These are phyloP conservation scores for Plagodis pulveraria DNA, from an alignment of 2,888 invertebrate genomes.

Conservation along the genomic window DNA sequence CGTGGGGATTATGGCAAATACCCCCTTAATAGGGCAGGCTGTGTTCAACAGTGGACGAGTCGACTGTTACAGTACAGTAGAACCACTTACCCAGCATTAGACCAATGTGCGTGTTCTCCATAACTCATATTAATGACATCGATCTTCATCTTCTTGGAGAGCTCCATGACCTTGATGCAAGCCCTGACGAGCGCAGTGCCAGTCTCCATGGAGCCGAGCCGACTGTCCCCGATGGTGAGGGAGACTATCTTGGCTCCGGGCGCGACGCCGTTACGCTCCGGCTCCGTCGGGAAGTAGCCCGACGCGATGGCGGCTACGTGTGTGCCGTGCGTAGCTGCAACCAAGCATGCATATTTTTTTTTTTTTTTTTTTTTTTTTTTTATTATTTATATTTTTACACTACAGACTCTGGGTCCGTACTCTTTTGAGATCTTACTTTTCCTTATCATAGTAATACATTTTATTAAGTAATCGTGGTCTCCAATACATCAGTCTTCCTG, in stretches of 20 bases:
- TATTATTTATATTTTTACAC: too few species aligned
- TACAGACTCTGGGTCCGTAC: too few species aligned
- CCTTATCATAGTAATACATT: too few species aligned
- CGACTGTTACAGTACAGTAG: too few species aligned
- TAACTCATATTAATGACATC: slow-evolving; percentile 99
- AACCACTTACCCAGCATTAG: slow-evolving; percentile 91
- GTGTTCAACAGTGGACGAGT: too few species aligned
- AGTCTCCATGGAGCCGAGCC: slow-evolving; percentile 98
- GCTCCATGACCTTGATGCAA: slow-evolving; percentile 94
- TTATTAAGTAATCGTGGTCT: too few species aligned
- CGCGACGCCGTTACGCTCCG: slow-evolving; percentile 96
- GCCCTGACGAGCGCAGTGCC: slow-evolving; percentile 96
- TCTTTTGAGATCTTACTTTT: too few species aligned
- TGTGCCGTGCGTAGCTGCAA: slow-evolving; percentile 95
- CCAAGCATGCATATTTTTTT: too few species aligned
- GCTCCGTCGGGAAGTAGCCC: slow-evolving; percentile 93
- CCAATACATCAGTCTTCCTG: too few species aligned
- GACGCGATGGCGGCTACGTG: slow-evolving; percentile 99
- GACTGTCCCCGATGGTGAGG: slow-evolving; percentile 96
- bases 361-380: too few species aligned
- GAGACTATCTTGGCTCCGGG: slow-evolving; percentile 98
- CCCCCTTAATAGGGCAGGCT: too few species aligned
- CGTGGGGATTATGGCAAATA: too few species aligned
- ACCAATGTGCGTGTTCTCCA: slow-evolving; percentile 97
- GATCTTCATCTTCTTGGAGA: slow-evolving; percentile 85